Evolutionary conservation across 2,888 invertebrate genomes (phyloP).

Genomic region (Eupeodes luniger): DNA sequence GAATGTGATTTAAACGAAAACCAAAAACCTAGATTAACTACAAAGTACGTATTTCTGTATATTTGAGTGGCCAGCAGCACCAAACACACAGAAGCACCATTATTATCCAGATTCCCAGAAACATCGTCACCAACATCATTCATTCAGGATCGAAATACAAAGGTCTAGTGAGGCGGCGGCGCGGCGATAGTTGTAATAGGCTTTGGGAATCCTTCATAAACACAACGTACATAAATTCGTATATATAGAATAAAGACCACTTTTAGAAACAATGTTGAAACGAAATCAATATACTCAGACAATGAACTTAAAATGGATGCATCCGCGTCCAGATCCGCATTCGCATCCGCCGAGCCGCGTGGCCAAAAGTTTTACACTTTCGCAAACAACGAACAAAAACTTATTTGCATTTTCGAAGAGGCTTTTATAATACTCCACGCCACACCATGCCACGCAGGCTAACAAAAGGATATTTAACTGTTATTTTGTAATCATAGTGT

Average conservation of each 20-base stretch:
- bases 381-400: constrained; percentile 65
- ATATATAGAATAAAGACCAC: background rate
- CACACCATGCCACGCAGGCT: background rate
- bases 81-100: constrained; percentile 33
- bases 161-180: background rate
- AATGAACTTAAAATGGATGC: constrained; percentile 70
- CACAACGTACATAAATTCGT: background rate
- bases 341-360: background rate
- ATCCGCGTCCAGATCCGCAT: background rate
- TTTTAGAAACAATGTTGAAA: constrained; percentile 52
- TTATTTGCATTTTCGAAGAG: constrained; percentile 80
- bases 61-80: constrained; percentile 55
- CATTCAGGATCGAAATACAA: background rate
- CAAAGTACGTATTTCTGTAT: constrained; percentile 55
- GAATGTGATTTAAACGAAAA: constrained; percentile 68
- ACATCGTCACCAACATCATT: constrained; percentile 25
- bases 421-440: constrained; percentile 64
- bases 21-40: constrained; percentile 59
- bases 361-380: constrained; percentile 44
- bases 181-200: background rate
- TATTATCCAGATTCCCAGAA: background rate
- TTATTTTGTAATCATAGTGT: constrained; percentile 68
- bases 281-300: constrained; percentile 66
- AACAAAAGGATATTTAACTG: constrained; percentile 65
- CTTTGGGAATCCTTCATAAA: constrained; percentile 31